Percentiles rank a stretch among this genome's conserved stretches.
Evolutionary conservation across 2,113 vertebrate genomes (phyloP).

Genomic region (Leucosticte australis): DNA sequence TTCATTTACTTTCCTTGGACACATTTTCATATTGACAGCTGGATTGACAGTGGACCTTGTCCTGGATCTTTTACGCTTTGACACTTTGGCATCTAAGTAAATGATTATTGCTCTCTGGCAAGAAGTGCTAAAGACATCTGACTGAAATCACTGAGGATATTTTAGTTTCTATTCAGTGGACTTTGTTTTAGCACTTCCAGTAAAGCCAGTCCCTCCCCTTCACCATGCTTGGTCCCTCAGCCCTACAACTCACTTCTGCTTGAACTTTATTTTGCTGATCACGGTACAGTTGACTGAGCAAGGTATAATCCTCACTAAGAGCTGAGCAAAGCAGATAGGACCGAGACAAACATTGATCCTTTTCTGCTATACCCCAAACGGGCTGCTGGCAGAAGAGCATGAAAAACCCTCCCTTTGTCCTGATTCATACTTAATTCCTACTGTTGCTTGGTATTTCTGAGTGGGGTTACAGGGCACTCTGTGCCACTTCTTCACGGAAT

Average conservation of each 20-base stretch:
- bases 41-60: not conserved
- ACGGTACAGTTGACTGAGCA: not conserved
- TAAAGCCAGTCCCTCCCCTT: not conserved
- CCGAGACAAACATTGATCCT: not conserved
- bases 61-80: not conserved
- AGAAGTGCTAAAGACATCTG: not conserved
- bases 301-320: not conserved
- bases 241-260: not conserved
- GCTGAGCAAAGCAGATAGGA: not conserved
- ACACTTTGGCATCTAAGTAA: not conserved
- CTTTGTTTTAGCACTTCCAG: not conserved
- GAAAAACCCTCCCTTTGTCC: not conserved
- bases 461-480: not conserved
- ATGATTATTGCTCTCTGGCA: not conserved
- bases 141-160: not conserved
- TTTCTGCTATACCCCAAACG: not conserved
- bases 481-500: not conserved
- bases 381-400: not conserved
- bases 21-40: not conserved
- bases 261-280: constrained; percentile 7
- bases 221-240: not conserved
- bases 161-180: not conserved
- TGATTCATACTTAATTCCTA: not conserved
- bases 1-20: not conserved
- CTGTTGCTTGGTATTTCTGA: not conserved